Percentiles rank a stretch among this genome's conserved stretches.
Conservation (phyloP, 2,888 invertebrate genomes). For the Stenolophus ochropezus region DNA sequence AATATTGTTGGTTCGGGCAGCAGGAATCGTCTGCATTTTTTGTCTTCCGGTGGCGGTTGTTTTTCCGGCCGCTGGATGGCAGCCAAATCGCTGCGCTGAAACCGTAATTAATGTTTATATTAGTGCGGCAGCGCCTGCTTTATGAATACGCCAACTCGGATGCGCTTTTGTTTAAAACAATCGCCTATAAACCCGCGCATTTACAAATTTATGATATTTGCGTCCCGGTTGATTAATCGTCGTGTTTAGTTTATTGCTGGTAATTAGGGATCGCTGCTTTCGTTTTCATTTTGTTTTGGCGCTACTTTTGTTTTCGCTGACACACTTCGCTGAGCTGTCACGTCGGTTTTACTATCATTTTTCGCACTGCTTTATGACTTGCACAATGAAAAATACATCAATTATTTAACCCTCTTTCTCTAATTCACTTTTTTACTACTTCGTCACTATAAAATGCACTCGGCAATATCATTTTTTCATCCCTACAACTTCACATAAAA, state of each 20-base stretch:
- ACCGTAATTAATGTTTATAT: conserved; percentile 61
- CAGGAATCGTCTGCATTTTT: conserved; percentile 13
- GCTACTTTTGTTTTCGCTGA: conserved; percentile 39
- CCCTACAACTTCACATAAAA: too few relatives aligned
- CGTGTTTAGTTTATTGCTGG: conserved; percentile 50
- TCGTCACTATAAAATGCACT: too few relatives aligned
- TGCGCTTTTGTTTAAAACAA: conserved; percentile 58
- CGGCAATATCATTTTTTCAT: background rate
- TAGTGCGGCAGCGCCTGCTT: conserved; percentile 45
- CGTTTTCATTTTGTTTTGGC: conserved; percentile 32
- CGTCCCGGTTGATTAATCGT: conserved; percentile 52
- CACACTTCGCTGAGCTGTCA: conserved; percentile 29
- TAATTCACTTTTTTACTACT: conserved; percentile 13
- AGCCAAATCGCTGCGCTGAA: conserved; percentile 56
- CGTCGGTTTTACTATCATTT: conserved; percentile 25
- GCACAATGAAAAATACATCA: conserved; percentile 11
- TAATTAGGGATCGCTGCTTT: conserved; percentile 46
- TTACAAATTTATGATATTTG: conserved; percentile 53
- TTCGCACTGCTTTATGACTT: conserved; percentile 28
- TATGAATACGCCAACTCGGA: conserved; percentile 47
- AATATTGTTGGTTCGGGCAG: background rate
- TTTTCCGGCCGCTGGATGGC: conserved; percentile 50
- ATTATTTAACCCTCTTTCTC: conserved; percentile 15
- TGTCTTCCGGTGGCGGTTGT: conserved; percentile 24
- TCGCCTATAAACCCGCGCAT: conserved; percentile 53